Conservation (phyloP, 2,888 invertebrate species). For the Notocelia uddmanniana region DNA sequence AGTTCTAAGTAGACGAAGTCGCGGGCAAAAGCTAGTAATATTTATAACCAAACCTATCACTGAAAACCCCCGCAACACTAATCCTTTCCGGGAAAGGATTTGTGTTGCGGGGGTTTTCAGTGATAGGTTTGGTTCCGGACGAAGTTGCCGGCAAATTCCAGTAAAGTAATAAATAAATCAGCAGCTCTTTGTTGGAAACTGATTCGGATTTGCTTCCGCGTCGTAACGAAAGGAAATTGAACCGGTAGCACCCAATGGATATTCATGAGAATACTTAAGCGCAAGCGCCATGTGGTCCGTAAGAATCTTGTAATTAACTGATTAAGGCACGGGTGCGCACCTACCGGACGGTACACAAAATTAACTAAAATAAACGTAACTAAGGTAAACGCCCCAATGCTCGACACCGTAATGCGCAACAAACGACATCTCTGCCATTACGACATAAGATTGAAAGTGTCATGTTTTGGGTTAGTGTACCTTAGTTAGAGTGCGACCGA, state of each 20-base stretch:
- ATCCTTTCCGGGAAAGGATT: background rate
- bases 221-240: slow-evolving; percentile 42
- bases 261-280: slow-evolving; percentile 55
- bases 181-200: background rate
- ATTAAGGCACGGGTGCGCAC: slow-evolving; percentile 26
- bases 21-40: no score
- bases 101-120: background rate
- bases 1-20: no score
- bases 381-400: no score
- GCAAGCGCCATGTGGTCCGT: slow-evolving; percentile 38
- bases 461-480: no score
- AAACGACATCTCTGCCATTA: no score
- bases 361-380: no score
- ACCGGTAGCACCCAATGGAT: slow-evolving; percentile 56
- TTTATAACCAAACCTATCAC: no score
- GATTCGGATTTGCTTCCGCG: slow-evolving; percentile 29
- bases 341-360: background rate
- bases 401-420: no score
- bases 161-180: slow-evolving; percentile 1
- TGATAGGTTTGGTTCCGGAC: background rate
- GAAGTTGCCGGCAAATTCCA: background rate
- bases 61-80: no score
- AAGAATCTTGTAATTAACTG: slow-evolving; percentile 38
- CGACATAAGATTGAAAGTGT: no score
- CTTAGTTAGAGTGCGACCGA: no score